phyloP scores from a whole-genome alignment of 2,113 vertebrate genomes.

The Geococcyx californianus region DNA sequence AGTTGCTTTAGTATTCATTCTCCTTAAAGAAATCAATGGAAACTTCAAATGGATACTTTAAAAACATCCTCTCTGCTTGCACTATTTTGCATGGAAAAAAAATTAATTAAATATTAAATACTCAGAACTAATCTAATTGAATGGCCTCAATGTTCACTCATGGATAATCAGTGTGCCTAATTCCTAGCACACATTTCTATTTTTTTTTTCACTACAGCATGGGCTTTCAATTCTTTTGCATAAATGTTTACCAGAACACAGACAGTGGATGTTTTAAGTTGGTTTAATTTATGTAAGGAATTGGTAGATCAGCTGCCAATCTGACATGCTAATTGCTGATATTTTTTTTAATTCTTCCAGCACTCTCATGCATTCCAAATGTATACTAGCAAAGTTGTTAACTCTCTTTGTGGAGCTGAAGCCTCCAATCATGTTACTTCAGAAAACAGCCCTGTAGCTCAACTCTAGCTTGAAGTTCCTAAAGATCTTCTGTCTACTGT shows the following conservation, averaged over 20 bases:
- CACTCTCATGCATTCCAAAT: not conserved
- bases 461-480: not conserved
- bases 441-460: not conserved
- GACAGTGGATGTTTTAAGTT: not conserved
- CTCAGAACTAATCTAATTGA: slow-evolving; percentile 37
- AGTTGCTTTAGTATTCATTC: not conserved
- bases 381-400: not conserved
- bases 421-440: not conserved
- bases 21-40: not conserved
- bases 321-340: not conserved
- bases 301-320: not conserved
- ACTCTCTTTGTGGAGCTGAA: not conserved
- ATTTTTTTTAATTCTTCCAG: not conserved
- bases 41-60: not conserved
- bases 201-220: not conserved
- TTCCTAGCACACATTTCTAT: not conserved
- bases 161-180: slow-evolving; percentile 1
- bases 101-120: slow-evolving; percentile 28
- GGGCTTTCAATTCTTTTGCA: not conserved
- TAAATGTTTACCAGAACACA: not conserved
- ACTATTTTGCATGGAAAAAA: not conserved
- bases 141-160: slow-evolving; percentile 36
- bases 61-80: not conserved
- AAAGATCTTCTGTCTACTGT: not conserved
- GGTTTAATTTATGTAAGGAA: not conserved